These are phyloP conservation scores for Ammodytes marinus DNA, from an alignment of 2,113 vertebrate species.

Conservation along the genomic window DNA sequence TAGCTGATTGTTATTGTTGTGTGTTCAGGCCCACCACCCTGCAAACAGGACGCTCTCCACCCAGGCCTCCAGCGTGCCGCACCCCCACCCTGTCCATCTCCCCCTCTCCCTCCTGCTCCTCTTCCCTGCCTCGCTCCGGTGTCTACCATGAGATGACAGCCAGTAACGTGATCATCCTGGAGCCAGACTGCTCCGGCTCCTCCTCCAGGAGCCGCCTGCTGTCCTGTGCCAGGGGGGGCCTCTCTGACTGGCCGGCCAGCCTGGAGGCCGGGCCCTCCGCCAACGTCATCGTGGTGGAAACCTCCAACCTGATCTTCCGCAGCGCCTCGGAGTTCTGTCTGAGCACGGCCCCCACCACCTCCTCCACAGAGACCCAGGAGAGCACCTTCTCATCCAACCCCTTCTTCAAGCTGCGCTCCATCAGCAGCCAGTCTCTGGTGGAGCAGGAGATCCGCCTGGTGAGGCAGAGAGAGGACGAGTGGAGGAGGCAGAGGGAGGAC, in stretches of 20 bases:
- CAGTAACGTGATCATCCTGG: constrained; percentile 81
- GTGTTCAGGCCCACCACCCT: constrained; percentile 58
- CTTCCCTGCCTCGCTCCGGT: constrained; percentile 58
- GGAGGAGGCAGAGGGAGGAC: constrained; percentile 78
- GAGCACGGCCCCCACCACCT: constrained; percentile 41
- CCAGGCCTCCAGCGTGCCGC: constrained; percentile 68
- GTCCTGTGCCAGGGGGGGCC: constrained; percentile 43
- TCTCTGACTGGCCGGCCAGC: constrained; percentile 61
- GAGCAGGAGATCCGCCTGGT: constrained; percentile 81
- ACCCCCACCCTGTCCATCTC: constrained; percentile 72
- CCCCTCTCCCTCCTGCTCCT: constrained; percentile 65
- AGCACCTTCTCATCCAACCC: constrained; percentile 79
- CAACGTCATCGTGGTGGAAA: constrained; percentile 79
- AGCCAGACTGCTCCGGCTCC: constrained; percentile 67
- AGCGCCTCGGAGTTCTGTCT: constrained; percentile 81
- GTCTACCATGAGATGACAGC: constrained; percentile 78
- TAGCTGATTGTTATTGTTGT: background rate
- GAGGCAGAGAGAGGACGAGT: constrained; percentile 81
- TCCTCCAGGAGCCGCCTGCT: constrained; percentile 65
- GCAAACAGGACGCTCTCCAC: constrained; percentile 67
- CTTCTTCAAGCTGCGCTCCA: constrained; percentile 80
- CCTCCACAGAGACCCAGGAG: constrained; percentile 60
- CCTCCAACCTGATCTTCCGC: constrained; percentile 81
- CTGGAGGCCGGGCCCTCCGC: constrained; percentile 49
- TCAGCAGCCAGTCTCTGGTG: constrained; percentile 82